Evolutionary conservation across 2,888 invertebrate genomes (phyloP).

Genomic region (Drosophila mulleri): DNA sequence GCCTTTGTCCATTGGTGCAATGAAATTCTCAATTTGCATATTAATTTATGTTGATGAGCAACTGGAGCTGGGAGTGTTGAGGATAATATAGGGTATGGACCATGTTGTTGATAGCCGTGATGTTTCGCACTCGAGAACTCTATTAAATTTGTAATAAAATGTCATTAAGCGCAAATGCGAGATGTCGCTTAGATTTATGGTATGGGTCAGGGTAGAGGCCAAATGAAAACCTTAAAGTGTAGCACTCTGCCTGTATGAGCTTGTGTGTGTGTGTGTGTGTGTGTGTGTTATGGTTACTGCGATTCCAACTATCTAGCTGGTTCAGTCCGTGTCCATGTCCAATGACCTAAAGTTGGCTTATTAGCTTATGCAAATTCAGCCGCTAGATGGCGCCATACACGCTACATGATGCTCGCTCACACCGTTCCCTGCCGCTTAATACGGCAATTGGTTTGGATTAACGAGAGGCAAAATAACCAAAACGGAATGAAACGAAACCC

Average conservation of each 20-base stretch:
- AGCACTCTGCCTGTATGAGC: not conserved
- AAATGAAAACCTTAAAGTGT: slow-evolving; percentile 32
- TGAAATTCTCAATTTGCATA: slow-evolving; percentile 66
- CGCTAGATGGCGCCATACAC: not conserved
- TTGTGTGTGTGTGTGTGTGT: slow-evolving; percentile 4
- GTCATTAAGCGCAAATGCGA: slow-evolving; percentile 61
- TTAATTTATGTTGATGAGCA: slow-evolving; percentile 46
- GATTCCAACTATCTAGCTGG: slow-evolving; percentile 3
- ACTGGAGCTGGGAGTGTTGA: not conserved
- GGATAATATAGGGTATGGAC: not conserved
- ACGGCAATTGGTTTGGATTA: slow-evolving; percentile 17
- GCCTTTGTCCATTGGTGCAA: slow-evolving; percentile 34
- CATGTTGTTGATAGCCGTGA: slow-evolving; percentile 17
- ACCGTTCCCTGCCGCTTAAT: slow-evolving; percentile 24
- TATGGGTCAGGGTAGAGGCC: not conserved
- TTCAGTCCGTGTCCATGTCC: not conserved
- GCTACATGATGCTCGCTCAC: not conserved
- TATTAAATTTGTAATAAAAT: slow-evolving; percentile 67
- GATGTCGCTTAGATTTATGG: slow-evolving; percentile 62
- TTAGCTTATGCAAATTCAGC: slow-evolving; percentile 62
- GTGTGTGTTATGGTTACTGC: slow-evolving; percentile 23
- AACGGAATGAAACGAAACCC: not conserved
- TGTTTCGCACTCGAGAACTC: slow-evolving; percentile 27
- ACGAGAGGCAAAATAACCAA: not conserved
- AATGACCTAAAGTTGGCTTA: slow-evolving; percentile 54